Evolutionary conservation across 2,888 invertebrate species (phyloP).

Genomic region (Uloborus plumipes): DNA sequence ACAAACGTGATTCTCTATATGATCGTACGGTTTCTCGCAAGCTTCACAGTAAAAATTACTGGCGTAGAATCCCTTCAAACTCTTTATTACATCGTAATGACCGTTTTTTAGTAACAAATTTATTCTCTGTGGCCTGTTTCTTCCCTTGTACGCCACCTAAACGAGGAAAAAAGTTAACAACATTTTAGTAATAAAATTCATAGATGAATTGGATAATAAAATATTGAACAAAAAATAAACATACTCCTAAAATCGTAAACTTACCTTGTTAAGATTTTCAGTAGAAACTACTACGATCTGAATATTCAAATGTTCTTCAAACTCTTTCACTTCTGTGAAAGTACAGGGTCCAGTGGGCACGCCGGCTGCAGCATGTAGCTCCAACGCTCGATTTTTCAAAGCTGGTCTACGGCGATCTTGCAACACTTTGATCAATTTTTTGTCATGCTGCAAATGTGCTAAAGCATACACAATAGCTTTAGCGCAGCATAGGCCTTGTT

Average conservation of each 20-base stretch:
- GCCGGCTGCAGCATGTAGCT: background rate
- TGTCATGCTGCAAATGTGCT: background rate
- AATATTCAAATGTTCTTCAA: background rate
- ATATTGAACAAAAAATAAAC: background rate
- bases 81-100: constrained; percentile 17
- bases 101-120: background rate
- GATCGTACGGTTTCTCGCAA: too few species aligned
- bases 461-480: background rate
- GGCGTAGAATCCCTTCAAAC: too few species aligned
- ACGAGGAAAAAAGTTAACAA: background rate
- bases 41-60: too few species aligned
- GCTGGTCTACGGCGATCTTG: background rate
- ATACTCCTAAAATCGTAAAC: background rate
- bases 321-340: background rate
- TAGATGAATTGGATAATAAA: background rate
- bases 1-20: too few species aligned
- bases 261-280: background rate
- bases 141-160: background rate
- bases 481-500: background rate
- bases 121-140: background rate
- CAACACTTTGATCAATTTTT: background rate
- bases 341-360: background rate
- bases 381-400: background rate
- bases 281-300: background rate
- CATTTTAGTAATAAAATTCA: too few species aligned